Base-by-base conservation (phyloP, 2,888 invertebrate species). In the Xylocampa areola region DNA sequence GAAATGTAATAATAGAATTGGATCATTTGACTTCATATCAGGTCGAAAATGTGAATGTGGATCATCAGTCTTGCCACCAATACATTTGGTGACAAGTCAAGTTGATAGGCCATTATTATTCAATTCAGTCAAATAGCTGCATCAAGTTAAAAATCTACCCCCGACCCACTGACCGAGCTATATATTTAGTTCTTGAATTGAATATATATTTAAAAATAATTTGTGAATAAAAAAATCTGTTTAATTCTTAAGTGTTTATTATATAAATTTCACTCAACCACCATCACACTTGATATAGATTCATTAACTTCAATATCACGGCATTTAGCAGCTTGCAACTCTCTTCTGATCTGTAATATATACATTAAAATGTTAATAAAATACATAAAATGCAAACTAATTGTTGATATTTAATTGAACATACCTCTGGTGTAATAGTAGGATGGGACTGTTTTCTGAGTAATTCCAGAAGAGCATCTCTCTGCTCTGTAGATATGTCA, bases 401-500 rank as follows among this genome's bases (percentile, higher is more conserved):
- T n/a, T n/a, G n/a, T n/a, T n/a, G n/a, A n/a, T n/a, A n/a, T n/a
- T n/a, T n/a, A 37, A 36, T 36, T 17, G 30, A 39, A 51, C 65
- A 68, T 77, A 94, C 94, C 78, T 94, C 98, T 0, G 96, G 91
- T 7, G 98, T 97, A 41, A 98, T 96, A 11, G 95, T 94, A 37
- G 94, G 94, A 86, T 97, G 97, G 0, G 89, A 92, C 74, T 98
- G 97, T 77, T 95, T 95, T 47, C 96, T 95, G 14, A 99, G 84
- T 32, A 99, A 94, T 67, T 96, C 96, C 40, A 98, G 87, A 37
- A 99, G 89, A 0, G 97, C 96, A 80, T 98, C 98, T 79, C 96
- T 96, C 90, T 99, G 99, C 79, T 99, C 99, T 1, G 96, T 95
- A 30, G 98, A 98, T 68, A 99, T 96, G 86, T 99, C 98, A 57